A percentile compares a stretch with the other conserved stretches of the same genome.
Evolutionary conservation across 2,113 vertebrate genomes (phyloP).

Genomic region (Silurus meridionalis): DNA sequence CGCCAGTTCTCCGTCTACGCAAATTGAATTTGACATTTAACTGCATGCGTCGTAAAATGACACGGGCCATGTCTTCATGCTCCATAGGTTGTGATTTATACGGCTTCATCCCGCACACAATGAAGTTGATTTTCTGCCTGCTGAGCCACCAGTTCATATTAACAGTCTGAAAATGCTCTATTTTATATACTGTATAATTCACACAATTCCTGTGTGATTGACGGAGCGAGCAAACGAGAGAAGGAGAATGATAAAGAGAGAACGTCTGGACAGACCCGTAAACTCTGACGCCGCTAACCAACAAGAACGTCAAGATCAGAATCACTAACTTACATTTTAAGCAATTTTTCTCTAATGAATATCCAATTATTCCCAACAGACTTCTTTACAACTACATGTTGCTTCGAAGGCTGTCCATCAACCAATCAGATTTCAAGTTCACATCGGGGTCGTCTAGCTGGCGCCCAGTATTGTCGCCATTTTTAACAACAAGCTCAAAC

Average conservation of each 20-base stretch:
- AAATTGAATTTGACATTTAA: slow-evolving; percentile 39
- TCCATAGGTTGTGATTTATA: slow-evolving; percentile 42
- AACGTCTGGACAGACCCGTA: not conserved
- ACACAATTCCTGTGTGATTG: slow-evolving; percentile 27
- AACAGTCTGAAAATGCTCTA: slow-evolving; percentile 9
- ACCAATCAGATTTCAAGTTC: too few species aligned
- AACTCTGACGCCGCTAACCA: not conserved
- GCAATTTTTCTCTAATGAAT: too few species aligned
- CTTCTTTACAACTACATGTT: too few species aligned
- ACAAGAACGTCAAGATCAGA: not conserved
- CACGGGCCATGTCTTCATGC: slow-evolving; percentile 18
- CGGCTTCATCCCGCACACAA: not conserved
- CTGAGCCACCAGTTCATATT: slow-evolving; percentile 18
- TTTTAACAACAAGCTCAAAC: too few species aligned
- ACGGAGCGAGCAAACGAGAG: slow-evolving; percentile 5
- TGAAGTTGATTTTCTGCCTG: slow-evolving; percentile 44
- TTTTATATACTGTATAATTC: slow-evolving; percentile 32
- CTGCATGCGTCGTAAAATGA: slow-evolving; percentile 34
- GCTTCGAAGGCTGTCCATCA: too few species aligned
- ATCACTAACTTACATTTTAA: too few species aligned
- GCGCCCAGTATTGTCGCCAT: too few species aligned
- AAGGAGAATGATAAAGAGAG: slow-evolving; percentile 19
- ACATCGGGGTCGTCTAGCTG: too few species aligned
- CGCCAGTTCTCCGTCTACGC: not conserved
- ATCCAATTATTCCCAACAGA: too few species aligned